Evolutionary conservation across 2,888 invertebrate species (phyloP), one percentile per base, ranked within the genome.

Genomic region (Monochamus alternatus): DNA sequence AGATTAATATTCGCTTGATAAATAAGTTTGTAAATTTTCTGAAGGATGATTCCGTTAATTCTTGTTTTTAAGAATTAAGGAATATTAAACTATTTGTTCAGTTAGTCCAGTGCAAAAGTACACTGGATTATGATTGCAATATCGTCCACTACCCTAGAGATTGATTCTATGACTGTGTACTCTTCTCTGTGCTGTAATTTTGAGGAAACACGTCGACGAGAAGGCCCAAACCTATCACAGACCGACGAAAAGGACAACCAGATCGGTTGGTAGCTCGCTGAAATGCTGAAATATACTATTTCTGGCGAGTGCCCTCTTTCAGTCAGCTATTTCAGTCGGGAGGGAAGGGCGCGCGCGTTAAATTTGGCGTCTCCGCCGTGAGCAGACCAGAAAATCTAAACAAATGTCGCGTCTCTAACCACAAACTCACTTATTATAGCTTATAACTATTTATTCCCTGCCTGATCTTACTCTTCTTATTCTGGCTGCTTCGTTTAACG

Each of bases 321-420:
- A 84, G 83, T 84, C 84, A 82, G 85, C 85, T 86, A 87, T 86
- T 87, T 87, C 85, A 84, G 86, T 85, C 55, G 78, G 75, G 82
- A 81, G 76, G 81, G 81, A 80, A 80, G 81, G 81, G 81, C 80
- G 80, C 73, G n/a, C 51, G 76, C 84, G 86, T 86, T 87, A 87
- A 87, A 86, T 87, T 86, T 86, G 86, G 86, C 86, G 86, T 86
- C 86, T 84, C 86, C 79, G 84, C 84, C 86, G 81, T 82, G 87
- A 85, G 82, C 84, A 84, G 84, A 85, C 86, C 86, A 85, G 85
- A 85, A 86, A 86, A 87, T 87, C 86, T 85, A 85, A 86, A 86
- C 86, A 86, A 86, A 86, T 84, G 85, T 85, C 85, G 85, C 85
- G 84, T 81, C 85, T 84, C 82, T 75, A 81, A 83, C 86, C 84